Evolutionary conservation across 2,888 invertebrate species (phyloP).

Genomic region (Sclerodermus sp.): DNA sequence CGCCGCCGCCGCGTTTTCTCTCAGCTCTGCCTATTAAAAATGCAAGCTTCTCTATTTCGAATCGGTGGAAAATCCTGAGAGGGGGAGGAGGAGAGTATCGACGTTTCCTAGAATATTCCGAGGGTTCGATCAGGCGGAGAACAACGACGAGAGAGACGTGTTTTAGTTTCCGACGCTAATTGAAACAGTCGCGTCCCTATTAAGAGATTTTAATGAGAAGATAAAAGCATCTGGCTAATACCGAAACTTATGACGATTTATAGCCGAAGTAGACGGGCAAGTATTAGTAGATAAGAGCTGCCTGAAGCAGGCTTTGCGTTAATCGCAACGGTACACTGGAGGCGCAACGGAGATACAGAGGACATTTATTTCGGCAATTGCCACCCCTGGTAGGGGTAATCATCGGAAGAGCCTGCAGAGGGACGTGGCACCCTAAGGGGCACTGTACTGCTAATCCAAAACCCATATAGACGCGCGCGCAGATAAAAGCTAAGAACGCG

Average conservation of each 20-base stretch:
- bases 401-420: constrained; percentile 27
- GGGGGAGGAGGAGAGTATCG: too few relatives aligned
- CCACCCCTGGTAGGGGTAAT: constrained; percentile 38
- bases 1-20: too few relatives aligned
- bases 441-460: constrained; percentile 34
- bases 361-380: constrained; percentile 31
- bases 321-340: constrained; percentile 10
- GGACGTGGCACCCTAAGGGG: constrained; percentile 19
- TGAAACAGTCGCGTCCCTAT: not conserved
- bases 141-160: not conserved
- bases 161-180: too few relatives aligned
- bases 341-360: constrained; percentile 16
- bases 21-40: too few relatives aligned
- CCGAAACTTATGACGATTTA: too few relatives aligned
- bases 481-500: constrained; percentile 14
- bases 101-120: too few relatives aligned
- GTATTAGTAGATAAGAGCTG: constrained; percentile 60
- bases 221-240: too few relatives aligned
- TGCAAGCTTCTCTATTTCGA: too few relatives aligned
- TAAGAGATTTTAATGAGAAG: too few relatives aligned
- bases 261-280: too few relatives aligned
- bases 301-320: constrained; percentile 4
- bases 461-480: constrained; percentile 28
- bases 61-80: too few relatives aligned
- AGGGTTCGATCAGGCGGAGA: too few relatives aligned